Base-by-base conservation (phyloP, 1,140 invertebrate genomes). In the Drosophila rhopaloa region DNA sequence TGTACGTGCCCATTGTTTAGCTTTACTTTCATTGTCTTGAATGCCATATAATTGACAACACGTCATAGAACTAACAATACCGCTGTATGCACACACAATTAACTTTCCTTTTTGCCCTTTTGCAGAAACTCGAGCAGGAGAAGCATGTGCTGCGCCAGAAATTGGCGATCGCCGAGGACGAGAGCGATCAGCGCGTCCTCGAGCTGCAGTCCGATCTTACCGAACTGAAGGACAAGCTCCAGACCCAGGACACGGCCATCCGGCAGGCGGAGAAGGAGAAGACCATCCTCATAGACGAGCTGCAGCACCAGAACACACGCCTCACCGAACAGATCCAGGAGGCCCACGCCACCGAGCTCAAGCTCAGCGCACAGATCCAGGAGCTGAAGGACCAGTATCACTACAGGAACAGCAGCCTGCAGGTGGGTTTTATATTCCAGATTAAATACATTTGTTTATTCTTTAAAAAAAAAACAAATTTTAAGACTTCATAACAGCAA, bases 81-180 rank as follows among this genome's bases (percentile, higher is more conserved):
- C n/a, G 13, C 43, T 35, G 46, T 14, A 48, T 47, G 40, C 41
- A 47, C 41, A 35, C 60, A 46, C 76, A 89, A 88, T 83, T 79
- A 80, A 70, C 84, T 89, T 90, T 85, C 72, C 66, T 77, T 78
- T 81, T 85, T 48, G 51, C 37, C 43, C 48, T 7, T 68, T 60
- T 48, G 14, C 94, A 99, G 98, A 95, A 96, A 90, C 94, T 99
- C 91, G 97, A 98, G 93, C 98, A 99, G 93, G 97, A 99, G 93
- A 96, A 97, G 79, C 97, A 99, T 92, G 94, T 96, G 10, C 93
- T 99, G 9, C 94, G 96, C 47, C 94, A 97, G 38, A 96, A 97
- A 86, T 93, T 99, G 77, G 96, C 97, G 57, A 95, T 96, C 11
- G 95, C 96, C 10, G 96, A 97, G 92, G 96, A 96, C 13, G 98